phyloP scores from a whole-genome alignment of 1,140 invertebrate species.

The Dinothrombium tinctorium region DNA sequence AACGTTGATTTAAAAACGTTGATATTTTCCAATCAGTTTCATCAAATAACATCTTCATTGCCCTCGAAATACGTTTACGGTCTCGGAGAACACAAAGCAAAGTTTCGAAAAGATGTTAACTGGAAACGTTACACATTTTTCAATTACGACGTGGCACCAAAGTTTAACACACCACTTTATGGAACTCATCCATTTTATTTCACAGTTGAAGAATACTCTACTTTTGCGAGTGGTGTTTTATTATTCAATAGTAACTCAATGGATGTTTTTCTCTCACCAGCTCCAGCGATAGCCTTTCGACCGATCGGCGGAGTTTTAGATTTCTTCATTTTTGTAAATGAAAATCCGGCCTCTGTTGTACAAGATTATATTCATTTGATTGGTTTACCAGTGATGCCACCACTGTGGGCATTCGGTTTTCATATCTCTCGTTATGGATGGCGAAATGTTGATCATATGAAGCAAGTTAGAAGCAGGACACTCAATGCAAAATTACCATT shows the following conservation, averaged over 20 bases:
- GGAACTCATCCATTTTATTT: conserved; percentile 1
- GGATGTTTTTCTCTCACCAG: conserved; percentile 52
- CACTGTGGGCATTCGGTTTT: conserved; percentile 26
- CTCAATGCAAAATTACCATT: conserved; percentile 21
- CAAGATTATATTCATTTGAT: conserved; percentile 23
- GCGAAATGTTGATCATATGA: conserved; percentile 38
- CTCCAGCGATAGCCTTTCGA: conserved; percentile 46
- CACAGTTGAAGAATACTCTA: conserved; percentile 1
- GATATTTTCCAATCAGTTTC: conserved; percentile 3
- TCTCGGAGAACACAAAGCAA: conserved; percentile 9
- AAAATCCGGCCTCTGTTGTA: conserved; percentile 31
- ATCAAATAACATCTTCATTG: neutral
- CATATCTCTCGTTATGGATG: conserved; percentile 41
- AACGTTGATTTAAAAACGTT: neutral
- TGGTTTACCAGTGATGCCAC: conserved; percentile 20
- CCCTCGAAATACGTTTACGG: conserved; percentile 8
- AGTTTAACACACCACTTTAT: conserved; percentile 1
- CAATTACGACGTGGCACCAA: conserved; percentile 11
- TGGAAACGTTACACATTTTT: conserved; percentile 14
- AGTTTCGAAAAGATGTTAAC: conserved; percentile 7
- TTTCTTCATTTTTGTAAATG: conserved; percentile 46
- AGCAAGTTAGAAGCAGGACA: conserved; percentile 20
- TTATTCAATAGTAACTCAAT: conserved; percentile 59
- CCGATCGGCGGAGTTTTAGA: conserved; percentile 48
- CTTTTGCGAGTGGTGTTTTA: conserved; percentile 31